phyloP scores from a whole-genome alignment of 2,888 invertebrate genomes.

The Orthosia incerta region DNA sequence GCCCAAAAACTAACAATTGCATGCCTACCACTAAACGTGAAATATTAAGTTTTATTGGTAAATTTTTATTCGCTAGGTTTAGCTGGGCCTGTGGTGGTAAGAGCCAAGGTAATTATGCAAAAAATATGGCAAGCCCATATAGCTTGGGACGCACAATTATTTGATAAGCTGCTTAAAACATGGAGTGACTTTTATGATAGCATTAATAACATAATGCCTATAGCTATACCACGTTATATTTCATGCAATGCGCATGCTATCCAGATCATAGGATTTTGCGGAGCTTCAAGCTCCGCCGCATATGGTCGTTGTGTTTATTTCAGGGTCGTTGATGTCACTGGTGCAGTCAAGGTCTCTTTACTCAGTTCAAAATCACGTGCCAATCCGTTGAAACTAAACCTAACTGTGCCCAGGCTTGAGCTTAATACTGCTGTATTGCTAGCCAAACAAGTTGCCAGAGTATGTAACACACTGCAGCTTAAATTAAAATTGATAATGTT shows the following conservation, averaged over 20 bases:
- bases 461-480: background rate
- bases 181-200: background rate
- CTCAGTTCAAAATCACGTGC: no score
- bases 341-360: no score
- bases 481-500: background rate
- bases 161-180: constrained; percentile 4
- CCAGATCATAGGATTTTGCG: constrained; percentile 6
- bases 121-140: background rate
- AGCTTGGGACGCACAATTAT: background rate
- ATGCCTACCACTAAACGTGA: background rate
- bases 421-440: constrained; percentile 8
- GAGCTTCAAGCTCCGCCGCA: background rate
- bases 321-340: background rate
- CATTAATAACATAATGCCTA: background rate
- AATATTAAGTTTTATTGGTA: constrained; percentile 3
- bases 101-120: background rate
- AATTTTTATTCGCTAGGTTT: background rate
- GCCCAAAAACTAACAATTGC: background rate
- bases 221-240: constrained; percentile 2
- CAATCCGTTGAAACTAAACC: no score
- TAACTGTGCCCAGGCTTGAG: background rate
- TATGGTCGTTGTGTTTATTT: constrained; percentile 4
- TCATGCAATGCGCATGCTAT: background rate
- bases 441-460: constrained; percentile 5
- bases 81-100: background rate